A percentile compares a stretch with the other conserved stretches of the same genome.
These are phyloP conservation scores for Enteromius treurensis DNA, from an alignment of 2,797 vertebrate species.

Conservation along the genomic window DNA sequence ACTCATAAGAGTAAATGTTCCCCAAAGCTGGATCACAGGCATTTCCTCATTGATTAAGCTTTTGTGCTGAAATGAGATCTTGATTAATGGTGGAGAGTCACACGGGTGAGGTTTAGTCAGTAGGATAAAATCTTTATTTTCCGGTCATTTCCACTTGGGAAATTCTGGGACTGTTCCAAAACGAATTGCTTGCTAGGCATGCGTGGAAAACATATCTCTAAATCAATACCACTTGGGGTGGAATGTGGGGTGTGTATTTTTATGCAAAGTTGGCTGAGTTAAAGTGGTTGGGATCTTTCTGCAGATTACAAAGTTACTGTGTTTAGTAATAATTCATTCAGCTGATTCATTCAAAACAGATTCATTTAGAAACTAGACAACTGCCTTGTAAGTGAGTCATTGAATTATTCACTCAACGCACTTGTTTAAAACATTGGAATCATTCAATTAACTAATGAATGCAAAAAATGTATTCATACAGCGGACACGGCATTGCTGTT, in stretches of 20 bases:
- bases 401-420: background rate
- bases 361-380: background rate
- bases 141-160: conserved; percentile 40
- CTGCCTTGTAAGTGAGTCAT: background rate
- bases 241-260: background rate
- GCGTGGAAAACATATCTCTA: conserved; percentile 8
- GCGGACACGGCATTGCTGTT: background rate
- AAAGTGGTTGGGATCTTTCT: background rate
- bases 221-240: conserved; percentile 10
- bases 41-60: conserved; percentile 61
- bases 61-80: conserved; percentile 64
- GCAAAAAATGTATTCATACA: background rate
- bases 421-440: background rate
- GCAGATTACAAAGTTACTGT: background rate
- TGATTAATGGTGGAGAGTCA: conserved; percentile 59
- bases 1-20: conserved; percentile 53
- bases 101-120: conserved; percentile 44
- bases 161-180: conserved; percentile 35
- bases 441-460: background rate
- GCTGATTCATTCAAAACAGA: background rate
- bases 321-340: background rate
- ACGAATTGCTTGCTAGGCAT: conserved; percentile 15
- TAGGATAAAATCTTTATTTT: conserved; percentile 56
- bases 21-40: conserved; percentile 59
- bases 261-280: background rate